Conservation (phyloP, 1,140 invertebrate species). For the Euwallacea similis region DNA sequence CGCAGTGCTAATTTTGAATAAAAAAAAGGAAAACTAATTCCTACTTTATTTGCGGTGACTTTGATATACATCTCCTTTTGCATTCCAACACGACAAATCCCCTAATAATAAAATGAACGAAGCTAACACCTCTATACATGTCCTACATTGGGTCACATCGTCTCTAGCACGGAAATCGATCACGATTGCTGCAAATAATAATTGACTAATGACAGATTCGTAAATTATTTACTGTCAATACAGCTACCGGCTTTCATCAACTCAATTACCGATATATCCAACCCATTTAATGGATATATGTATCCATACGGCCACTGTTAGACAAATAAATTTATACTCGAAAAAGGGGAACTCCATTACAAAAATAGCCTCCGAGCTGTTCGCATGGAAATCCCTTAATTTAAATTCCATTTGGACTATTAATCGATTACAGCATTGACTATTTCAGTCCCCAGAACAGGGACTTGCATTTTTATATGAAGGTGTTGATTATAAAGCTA, state of each 20-base stretch:
- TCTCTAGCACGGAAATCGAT: neutral
- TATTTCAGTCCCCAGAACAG: too few relatives aligned
- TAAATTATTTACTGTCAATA: conserved; percentile 7
- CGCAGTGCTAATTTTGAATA: too few relatives aligned
- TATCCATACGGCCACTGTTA: neutral
- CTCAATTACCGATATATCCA: neutral
- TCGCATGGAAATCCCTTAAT: conserved; percentile 1
- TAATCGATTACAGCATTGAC: neutral
- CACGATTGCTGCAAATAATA: neutral
- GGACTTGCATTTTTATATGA: too few relatives aligned
- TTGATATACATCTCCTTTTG: too few relatives aligned
- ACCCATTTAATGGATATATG: neutral
- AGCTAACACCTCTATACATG: too few relatives aligned
- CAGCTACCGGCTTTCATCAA: conserved; percentile 1
- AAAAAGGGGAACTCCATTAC: neutral
- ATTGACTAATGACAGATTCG: conserved; percentile 4
- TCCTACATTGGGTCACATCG: too few relatives aligned
- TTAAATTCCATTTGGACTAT: conserved; percentile 3
- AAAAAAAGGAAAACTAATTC: too few relatives aligned
- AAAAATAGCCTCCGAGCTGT: neutral
- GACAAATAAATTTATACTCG: neutral
- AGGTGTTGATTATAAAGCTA: too few relatives aligned
- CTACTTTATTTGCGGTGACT: too few relatives aligned
- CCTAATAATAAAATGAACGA: too few relatives aligned
- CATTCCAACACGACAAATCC: too few relatives aligned